Percentiles rank a stretch among this genome's conserved stretches.
phyloP scores from a whole-genome alignment of 2,113 vertebrate species.

The Eublepharis macularius region DNA sequence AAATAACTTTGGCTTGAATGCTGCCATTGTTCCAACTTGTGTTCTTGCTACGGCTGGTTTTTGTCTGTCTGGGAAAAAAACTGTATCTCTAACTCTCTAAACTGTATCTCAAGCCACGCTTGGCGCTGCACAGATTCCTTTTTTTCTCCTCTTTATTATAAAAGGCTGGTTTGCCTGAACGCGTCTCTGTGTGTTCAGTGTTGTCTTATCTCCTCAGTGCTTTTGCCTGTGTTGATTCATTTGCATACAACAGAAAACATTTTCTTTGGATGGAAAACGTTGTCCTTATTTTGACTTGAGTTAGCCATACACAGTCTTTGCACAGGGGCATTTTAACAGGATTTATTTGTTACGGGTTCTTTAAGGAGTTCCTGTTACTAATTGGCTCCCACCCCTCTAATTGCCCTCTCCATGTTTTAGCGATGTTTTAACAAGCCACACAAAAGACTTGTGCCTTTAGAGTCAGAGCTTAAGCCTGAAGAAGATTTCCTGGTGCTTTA shows the following conservation, averaged over 20 bases:
- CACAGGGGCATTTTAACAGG: neutral
- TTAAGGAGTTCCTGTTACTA: neutral
- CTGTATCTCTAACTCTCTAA: too few species aligned
- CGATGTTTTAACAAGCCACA: neutral
- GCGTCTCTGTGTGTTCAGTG: neutral
- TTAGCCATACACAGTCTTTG: neutral
- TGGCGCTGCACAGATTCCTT: neutral
- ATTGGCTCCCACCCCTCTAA: neutral
- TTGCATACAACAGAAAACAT: neutral
- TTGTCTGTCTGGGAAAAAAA: neutral
- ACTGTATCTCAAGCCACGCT: too few species aligned
- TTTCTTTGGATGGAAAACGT: accelerated
- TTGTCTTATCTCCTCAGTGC: neutral
- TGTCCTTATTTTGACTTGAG: neutral
- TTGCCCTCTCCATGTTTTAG: neutral
- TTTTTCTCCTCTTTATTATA: neutral
- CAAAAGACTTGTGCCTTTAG: neutral
- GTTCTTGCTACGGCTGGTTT: neutral
- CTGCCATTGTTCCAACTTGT: neutral
- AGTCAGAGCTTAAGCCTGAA: neutral
- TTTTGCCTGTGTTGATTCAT: neutral
- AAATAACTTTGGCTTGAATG: neutral
- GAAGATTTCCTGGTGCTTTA: neutral
- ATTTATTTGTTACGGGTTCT: neutral
- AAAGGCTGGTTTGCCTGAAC: neutral